Percentiles rank a stretch among this genome's conserved stretches.
These are phyloP conservation scores for Eubucco bourcierii DNA, from an alignment of 2,113 vertebrate species.

Conservation along the genomic window DNA sequence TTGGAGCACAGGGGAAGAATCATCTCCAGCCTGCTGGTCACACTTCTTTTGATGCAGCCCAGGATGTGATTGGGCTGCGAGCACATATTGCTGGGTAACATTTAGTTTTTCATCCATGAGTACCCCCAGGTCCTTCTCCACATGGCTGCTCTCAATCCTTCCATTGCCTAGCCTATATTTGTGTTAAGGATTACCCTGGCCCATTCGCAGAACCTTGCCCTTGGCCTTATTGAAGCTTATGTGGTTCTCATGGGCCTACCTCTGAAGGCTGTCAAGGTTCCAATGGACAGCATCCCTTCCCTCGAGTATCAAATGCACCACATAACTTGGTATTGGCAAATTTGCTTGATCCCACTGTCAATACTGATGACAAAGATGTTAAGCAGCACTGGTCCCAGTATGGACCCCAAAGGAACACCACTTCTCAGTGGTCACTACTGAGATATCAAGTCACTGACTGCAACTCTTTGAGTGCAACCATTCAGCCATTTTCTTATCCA, in stretches of 20 bases:
- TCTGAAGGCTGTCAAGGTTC: not conserved
- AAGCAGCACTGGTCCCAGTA: not conserved
- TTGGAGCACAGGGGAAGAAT: not conserved
- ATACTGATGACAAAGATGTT: not conserved
- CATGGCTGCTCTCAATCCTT: not conserved
- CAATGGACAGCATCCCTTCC: not conserved
- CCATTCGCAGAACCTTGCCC: not conserved
- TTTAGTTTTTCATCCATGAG: not conserved
- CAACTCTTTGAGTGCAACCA: not conserved
- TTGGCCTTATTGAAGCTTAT: not conserved
- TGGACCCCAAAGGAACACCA: not conserved
- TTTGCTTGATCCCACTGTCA: not conserved
- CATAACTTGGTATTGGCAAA: not conserved
- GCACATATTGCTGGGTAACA: not conserved
- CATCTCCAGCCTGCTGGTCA: not conserved
- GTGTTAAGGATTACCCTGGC: not conserved
- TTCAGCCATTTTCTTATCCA: not conserved
- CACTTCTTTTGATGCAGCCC: too few species aligned
- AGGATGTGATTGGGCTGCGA: too few species aligned
- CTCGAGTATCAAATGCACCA: not conserved
- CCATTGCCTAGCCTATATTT: not conserved
- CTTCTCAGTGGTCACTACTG: not conserved
- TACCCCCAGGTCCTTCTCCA: not conserved
- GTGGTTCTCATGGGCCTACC: not conserved
- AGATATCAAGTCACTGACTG: not conserved